These are phyloP conservation scores for Rhagonycha fulva DNA, from an alignment of 2,888 invertebrate species.

Conservation along the genomic window DNA sequence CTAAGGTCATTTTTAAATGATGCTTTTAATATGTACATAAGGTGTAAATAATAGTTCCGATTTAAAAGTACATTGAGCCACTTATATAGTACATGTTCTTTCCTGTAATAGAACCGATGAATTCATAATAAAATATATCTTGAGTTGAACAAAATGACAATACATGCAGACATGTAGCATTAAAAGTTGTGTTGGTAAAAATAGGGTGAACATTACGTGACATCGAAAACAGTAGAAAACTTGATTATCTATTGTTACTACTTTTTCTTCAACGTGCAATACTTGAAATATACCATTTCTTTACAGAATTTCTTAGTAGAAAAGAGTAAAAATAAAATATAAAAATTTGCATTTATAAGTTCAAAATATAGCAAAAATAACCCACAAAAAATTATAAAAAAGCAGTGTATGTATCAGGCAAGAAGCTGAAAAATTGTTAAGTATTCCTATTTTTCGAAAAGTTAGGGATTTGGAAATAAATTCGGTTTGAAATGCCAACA, in stretches of 20 bases:
- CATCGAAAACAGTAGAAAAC: neutral
- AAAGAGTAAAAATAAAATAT: neutral
- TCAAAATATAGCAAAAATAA: neutral
- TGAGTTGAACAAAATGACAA: neutral
- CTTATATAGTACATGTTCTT: neutral
- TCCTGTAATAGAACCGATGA: neutral
- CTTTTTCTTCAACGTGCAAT: neutral
- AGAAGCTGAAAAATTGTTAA: neutral
- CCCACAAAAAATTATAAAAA: too few species aligned
- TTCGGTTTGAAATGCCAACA: neutral
- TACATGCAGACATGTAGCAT: neutral
- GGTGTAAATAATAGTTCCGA: neutral
- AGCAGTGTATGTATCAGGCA: too few species aligned
- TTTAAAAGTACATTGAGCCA: neutral
- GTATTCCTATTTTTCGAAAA: neutral
- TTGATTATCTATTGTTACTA: neutral
- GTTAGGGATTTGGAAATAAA: neutral
- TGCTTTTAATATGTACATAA: neutral
- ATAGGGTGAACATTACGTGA: neutral
- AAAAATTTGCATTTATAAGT: neutral
- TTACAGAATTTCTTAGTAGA: neutral
- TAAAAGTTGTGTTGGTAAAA: neutral
- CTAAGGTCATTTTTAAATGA: too few species aligned
- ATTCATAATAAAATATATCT: neutral
- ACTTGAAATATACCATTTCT: neutral